phyloP scores from a whole-genome alignment of 2,113 vertebrate species.

The Anarrhichthys ocellatus region DNA sequence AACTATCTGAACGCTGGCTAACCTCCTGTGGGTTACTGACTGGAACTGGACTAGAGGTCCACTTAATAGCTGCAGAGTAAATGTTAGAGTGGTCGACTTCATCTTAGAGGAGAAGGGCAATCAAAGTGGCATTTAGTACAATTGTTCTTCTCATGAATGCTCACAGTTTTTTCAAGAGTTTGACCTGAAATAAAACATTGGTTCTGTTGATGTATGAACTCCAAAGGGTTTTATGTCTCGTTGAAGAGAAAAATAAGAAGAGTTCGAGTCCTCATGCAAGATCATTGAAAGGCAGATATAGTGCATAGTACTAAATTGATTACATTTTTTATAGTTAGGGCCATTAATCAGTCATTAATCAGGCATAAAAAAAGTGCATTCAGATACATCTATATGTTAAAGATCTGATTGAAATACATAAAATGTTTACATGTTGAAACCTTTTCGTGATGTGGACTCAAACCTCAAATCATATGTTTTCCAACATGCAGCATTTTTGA shows the following conservation, averaged over 20 bases:
- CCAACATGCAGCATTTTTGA: not conserved
- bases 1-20: conserved; percentile 23
- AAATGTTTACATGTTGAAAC: not conserved
- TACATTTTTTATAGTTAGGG: not conserved
- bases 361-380: not conserved
- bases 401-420: not conserved
- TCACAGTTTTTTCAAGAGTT: not conserved
- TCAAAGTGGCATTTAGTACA: conserved; percentile 2
- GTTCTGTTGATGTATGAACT: not conserved
- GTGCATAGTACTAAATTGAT: not conserved
- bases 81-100: conserved; percentile 34
- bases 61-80: not conserved
- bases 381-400: not conserved
- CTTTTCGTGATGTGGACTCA: not conserved
- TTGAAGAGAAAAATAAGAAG: not conserved
- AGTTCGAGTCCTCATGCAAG: not conserved
- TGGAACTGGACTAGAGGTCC: not conserved
- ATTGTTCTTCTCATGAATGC: conserved; percentile 13
- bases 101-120: conserved; percentile 11
- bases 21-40: conserved; percentile 1
- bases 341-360: not conserved
- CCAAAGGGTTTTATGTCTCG: not conserved
- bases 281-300: not conserved
- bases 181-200: conserved; percentile 19
- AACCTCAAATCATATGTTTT: not conserved